Base-by-base conservation (phyloP, 2,888 invertebrate genomes). In the Tortrix viridana region DNA sequence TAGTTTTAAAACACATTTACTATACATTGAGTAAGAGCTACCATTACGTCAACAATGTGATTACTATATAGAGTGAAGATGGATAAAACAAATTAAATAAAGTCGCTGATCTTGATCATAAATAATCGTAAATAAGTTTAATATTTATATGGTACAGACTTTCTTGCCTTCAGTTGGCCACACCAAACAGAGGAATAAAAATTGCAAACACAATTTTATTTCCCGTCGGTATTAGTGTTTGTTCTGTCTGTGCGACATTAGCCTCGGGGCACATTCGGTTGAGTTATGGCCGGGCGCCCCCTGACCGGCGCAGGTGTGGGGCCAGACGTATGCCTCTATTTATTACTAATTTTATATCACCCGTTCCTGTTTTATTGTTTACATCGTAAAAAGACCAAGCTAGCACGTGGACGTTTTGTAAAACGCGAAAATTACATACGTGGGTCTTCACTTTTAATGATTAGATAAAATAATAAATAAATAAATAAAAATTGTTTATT, bases 291-390 rank as follows among this genome's bases (percentile, higher is more conserved):
- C 71, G 44, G 44, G 18, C 76, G 14, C 83, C 81, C 85, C 85
- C 80, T 77, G 78, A 76, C 76, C 77, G 69, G 75, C 71, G 74
- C 83, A 89, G 90, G 89, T 89, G 89, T 80, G 74, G 67, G 73
- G 73, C 61, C 75, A 75, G 68, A 77, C 79, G 80, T 80, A 82
- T 79, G 81, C 82, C 84, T 79, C 83, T 84, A 89, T 89, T 89
- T 89, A 89, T 89, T 80, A 85, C 84, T 85, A 85, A 88, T 89
- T 89, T 86, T 85, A 85, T 85, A 80, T 79, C 75, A 79, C 72
- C 70, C 74, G 72, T 76, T 75, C 73, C 75, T 77, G 78, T 81
- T 81, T 79, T 81, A 82, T 80, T 68, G 63, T 67, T 54, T 12
- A 26, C 14, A 37, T 50, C 57, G 54, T 59, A 59, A 54, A 54